Evolutionary conservation across 2,113 vertebrate species (phyloP), one percentile per base, ranked within the genome.

Genomic region (Salvelinus alpinus): DNA sequence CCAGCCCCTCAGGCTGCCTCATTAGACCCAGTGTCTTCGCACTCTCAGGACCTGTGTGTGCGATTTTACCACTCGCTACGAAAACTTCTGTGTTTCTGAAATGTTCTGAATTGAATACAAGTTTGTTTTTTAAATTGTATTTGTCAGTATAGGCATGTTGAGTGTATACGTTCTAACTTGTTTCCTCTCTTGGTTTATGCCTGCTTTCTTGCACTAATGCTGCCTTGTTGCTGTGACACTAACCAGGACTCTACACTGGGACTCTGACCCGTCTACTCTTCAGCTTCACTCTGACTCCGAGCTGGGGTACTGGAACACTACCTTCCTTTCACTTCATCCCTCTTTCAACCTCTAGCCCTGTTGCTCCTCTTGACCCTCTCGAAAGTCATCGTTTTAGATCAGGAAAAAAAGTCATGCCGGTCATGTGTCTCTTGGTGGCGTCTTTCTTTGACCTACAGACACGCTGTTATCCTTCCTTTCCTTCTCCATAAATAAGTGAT

Each of bases 251-350:
- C 97, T 99, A 92, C 98, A 99, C 88, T 99, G 98, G 97, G 98
- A 99, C 95, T 97, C 97, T 96, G 98, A 99, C 93, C 98, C 98
- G 85, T 99, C 98, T 91, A 95, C 96, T 92, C 95, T 99, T 91
- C 97, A 98, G 93, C 98, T 99, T 93, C 98, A 99, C 94, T 99
- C 97, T 96, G 97, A 98, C 92, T 97, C 96, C 94, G 97, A 99
- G 94, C 94, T 98, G 95, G 96, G 98, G 98, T 99, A 99, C 94
- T 96, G 93, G 94, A 96, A 96, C 93, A 94, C 92, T 95, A 94
- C 96, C 93, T 95, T 93, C 38, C 9, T 44, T 44, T 44, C 38
- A 44, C 38, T 44, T 44, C 9, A 44, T 44, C 38, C 38, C 38
- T 11, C 38, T 11, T 11, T 44, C 38, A 88, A 88, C 85, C 87